phyloP scores from a whole-genome alignment of 2,113 vertebrate species.

The Esox niger region DNA sequence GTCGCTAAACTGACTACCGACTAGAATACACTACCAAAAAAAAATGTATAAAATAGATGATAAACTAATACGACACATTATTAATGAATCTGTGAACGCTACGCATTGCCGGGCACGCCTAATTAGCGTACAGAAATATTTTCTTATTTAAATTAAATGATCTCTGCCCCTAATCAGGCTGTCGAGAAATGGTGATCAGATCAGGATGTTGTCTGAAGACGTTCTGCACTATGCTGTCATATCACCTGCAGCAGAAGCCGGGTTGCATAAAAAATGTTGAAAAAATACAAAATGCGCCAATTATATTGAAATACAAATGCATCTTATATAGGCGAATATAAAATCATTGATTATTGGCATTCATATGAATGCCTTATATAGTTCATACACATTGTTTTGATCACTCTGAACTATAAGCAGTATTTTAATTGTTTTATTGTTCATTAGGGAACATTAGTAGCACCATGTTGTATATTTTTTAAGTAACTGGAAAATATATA shows the following conservation, averaged over 20 bases:
- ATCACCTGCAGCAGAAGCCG: conserved; percentile 54
- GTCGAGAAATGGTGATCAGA: conserved; percentile 47
- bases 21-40: too few species aligned
- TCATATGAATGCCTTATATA: too few species aligned
- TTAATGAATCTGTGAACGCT: neutral
- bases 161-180: neutral
- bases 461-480: neutral
- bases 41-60: too few species aligned
- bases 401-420: neutral
- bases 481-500: neutral
- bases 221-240: conserved; percentile 77
- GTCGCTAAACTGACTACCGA: too few species aligned
- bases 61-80: too few species aligned
- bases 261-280: conserved; percentile 38
- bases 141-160: neutral
- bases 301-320: neutral
- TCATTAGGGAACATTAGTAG: neutral
- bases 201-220: conserved; percentile 77
- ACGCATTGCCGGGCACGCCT: neutral
- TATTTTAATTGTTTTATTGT: neutral
- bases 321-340: neutral
- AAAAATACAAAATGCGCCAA: neutral
- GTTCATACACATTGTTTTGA: too few species aligned
- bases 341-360: too few species aligned
- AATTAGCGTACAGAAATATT: neutral